Evolutionary conservation across 2,113 vertebrate species (phyloP).

Genomic region (Microcebus jonahi): DNA sequence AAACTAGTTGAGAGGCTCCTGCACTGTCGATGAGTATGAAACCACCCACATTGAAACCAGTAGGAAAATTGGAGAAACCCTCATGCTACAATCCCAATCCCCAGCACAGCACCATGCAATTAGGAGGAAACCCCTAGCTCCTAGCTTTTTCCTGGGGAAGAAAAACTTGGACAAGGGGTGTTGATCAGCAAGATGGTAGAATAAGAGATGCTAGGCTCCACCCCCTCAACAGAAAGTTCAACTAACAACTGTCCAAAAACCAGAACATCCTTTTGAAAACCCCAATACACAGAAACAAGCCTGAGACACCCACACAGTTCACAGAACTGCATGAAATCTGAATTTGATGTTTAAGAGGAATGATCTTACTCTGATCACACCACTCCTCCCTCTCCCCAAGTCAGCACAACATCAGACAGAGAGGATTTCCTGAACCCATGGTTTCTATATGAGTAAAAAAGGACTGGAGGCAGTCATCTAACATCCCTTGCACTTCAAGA

Average conservation of each 20-base stretch:
- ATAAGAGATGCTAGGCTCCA: background rate
- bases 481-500: background rate
- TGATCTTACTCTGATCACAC: background rate
- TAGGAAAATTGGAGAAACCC: background rate
- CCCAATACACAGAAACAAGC: background rate
- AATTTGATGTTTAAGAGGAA: background rate
- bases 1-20: background rate
- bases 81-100: background rate
- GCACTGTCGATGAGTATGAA: background rate
- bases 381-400: background rate
- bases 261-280: background rate
- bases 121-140: background rate
- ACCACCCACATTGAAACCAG: background rate
- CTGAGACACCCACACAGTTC: background rate
- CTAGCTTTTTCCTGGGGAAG: background rate
- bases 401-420: background rate
- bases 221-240: background rate
- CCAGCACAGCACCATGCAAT: background rate
- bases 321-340: background rate
- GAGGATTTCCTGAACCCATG: background rate
- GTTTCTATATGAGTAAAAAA: background rate
- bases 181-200: background rate
- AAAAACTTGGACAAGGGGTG: background rate
- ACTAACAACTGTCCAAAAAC: background rate
- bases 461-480: background rate